A percentile compares a stretch with the other conserved stretches of the same genome.
Conservation (phyloP, 2,888 invertebrate species). For the Patella pellucida region DNA sequence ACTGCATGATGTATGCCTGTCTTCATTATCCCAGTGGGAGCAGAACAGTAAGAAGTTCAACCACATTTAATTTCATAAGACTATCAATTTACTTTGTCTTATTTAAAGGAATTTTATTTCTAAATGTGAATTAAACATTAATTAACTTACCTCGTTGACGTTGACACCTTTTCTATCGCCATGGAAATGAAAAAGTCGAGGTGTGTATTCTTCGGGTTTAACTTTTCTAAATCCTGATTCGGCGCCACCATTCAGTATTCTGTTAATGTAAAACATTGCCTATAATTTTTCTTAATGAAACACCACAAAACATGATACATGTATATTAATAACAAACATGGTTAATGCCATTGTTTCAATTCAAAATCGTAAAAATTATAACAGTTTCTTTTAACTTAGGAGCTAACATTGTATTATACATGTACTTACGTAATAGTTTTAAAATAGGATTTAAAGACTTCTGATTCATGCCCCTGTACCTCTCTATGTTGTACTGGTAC, state of each 20-base stretch:
- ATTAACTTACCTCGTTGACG: conserved; percentile 51
- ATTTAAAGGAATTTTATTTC: background rate
- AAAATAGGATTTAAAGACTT: conserved; percentile 67
- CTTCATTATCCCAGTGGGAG: too few relatives aligned
- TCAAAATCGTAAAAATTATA: too few relatives aligned
- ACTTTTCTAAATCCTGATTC: conserved; percentile 68
- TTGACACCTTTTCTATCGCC: conserved; percentile 48
- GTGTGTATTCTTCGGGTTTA: conserved; percentile 61
- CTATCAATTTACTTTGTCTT: too few relatives aligned
- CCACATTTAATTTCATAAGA: too few relatives aligned
- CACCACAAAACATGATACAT: too few relatives aligned
- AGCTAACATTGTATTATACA: background rate
- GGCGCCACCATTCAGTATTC: conserved; percentile 67
- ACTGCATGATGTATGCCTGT: too few relatives aligned
- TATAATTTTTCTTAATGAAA: too few relatives aligned
- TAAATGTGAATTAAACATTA: conserved; percentile 22
- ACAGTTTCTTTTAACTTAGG: too few relatives aligned
- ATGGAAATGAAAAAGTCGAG: conserved; percentile 63
- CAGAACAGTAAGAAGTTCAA: too few relatives aligned
- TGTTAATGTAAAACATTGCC: conserved; percentile 31
- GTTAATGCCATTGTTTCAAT: too few relatives aligned
- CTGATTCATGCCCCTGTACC: conserved; percentile 66
- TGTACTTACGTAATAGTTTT: conserved; percentile 50
- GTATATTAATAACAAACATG: too few relatives aligned
- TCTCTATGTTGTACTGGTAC: conserved; percentile 70